Evolutionary conservation across 2,888 invertebrate species (phyloP).

Genomic region (Rhabditophanes sp.): DNA sequence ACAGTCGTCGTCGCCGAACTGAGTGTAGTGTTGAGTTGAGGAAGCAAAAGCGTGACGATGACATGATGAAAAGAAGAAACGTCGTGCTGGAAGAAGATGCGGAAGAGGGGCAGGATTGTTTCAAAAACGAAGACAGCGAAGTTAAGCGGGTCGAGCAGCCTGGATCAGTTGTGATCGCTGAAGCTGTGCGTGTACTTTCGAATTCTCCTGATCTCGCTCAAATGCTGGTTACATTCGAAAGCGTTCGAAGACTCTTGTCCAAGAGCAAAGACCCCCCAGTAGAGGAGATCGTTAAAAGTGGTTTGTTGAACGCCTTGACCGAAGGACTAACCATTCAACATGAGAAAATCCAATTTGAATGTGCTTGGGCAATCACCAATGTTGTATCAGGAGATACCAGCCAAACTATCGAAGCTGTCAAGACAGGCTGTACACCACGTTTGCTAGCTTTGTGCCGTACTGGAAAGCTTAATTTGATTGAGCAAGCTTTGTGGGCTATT

Average conservation of each 20-base stretch:
- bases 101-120: conserved; percentile 4
- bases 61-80: conserved; percentile 58
- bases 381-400: conserved; percentile 82
- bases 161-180: conserved; percentile 5
- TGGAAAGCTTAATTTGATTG: conserved; percentile 57
- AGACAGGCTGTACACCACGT: conserved; percentile 66
- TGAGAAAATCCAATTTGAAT: conserved; percentile 62
- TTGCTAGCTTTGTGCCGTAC: conserved; percentile 61
- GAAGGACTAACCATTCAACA: conserved; percentile 53
- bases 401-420: conserved; percentile 72
- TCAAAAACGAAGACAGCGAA: conserved; percentile 8
- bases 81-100: conserved; percentile 14
- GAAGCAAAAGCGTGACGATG: conserved; percentile 81
- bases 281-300: conserved; percentile 63
- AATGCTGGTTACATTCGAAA: conserved; percentile 26
- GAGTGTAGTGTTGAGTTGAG: conserved; percentile 77
- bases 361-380: conserved; percentile 91
- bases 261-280: conserved; percentile 79
- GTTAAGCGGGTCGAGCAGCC: conserved; percentile 1
- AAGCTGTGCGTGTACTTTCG: conserved; percentile 21
- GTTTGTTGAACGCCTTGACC: conserved; percentile 67
- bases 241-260: conserved; percentile 63
- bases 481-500: conserved; percentile 67
- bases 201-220: conserved; percentile 22
- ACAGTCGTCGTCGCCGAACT: conserved; percentile 69